These are phyloP conservation scores for Conus canariensis DNA, from an alignment of 2,888 invertebrate genomes.

Conservation along the genomic window DNA sequence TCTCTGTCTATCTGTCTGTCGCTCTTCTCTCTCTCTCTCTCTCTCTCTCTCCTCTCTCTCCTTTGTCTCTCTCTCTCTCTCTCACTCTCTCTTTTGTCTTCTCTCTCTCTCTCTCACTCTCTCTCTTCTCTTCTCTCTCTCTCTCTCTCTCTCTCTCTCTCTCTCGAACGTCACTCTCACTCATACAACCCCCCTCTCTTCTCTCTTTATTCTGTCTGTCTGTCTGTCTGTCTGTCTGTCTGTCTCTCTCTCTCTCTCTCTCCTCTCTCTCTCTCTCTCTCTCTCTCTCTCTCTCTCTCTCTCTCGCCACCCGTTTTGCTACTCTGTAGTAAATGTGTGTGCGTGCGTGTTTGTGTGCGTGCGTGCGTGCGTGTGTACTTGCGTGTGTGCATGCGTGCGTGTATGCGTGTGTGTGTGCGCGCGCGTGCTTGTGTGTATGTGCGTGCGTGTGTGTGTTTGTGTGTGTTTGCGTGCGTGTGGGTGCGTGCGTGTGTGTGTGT, in stretches of 20 bases:
- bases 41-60: not conserved
- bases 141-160: not conserved
- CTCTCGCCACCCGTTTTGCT: not conserved
- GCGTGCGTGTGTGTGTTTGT: too few species aligned
- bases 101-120: not conserved
- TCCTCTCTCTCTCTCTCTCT: not conserved
- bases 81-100: too few species aligned
- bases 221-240: not conserved
- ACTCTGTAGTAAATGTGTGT: not conserved
- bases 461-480: too few species aligned
- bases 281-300: not conserved
- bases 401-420: too few species aligned
- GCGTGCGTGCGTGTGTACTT: not conserved
- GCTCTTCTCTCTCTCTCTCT: not conserved
- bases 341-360: slow-evolving; percentile 20
- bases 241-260: not conserved
- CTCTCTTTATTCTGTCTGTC: not conserved
- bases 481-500: not conserved
- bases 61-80: not conserved
- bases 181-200: too few species aligned
- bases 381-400: not conserved
- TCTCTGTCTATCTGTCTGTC: too few species aligned
- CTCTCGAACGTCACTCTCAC: not conserved
- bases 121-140: not conserved
- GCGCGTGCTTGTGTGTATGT: too few species aligned